Evolutionary conservation across 2,888 invertebrate species (phyloP).

Genomic region (Oasisia sp.): DNA sequence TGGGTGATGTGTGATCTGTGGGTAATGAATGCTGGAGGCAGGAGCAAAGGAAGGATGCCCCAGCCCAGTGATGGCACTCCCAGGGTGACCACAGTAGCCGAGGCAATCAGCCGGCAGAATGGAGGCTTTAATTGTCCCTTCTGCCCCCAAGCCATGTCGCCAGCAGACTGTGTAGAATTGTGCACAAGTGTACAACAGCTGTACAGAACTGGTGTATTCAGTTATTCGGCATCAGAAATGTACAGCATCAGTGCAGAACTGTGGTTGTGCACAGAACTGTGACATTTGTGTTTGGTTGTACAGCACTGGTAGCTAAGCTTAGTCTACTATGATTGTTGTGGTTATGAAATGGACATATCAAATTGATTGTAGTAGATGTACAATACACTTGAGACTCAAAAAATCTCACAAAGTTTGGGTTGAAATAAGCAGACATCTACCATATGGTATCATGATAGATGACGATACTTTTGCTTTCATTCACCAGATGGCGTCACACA

Average conservation of each 20-base stretch:
- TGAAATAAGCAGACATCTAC: no score
- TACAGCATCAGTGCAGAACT: background rate
- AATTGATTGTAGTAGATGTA: no score
- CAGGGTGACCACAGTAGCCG: background rate
- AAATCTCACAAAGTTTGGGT: no score
- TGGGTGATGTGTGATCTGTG: background rate
- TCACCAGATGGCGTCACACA: no score
- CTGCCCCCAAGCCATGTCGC: background rate
- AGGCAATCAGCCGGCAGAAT: background rate
- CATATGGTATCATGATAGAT: no score
- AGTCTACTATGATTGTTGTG: background rate
- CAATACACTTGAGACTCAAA: no score
- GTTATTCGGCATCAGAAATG: background rate
- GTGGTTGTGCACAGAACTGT: no score
- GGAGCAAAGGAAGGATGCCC: background rate
- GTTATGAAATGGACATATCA: background rate
- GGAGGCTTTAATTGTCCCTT: background rate
- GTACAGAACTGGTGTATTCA: background rate
- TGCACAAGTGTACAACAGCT: background rate
- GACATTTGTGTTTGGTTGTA: no score
- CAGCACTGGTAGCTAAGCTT: no score
- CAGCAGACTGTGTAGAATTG: background rate
- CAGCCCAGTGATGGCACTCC: background rate
- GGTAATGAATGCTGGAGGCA: constrained; percentile 11
- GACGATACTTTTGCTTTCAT: no score